Conservation (phyloP, 1,140 invertebrate species). For the Theocolax elegans region DNA sequence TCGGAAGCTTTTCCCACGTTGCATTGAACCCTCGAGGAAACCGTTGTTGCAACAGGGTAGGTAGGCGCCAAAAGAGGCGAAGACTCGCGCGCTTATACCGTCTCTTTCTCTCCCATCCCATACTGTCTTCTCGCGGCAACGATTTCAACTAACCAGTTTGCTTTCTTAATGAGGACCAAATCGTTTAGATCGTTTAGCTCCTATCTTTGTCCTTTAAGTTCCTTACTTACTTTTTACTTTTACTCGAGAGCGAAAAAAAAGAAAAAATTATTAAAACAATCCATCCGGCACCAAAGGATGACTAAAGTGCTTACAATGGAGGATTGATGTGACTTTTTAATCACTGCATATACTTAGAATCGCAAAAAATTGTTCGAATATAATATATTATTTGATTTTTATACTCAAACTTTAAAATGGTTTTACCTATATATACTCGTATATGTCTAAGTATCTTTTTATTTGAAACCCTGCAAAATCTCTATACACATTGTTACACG, state of each 20-base stretch:
- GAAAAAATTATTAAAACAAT: too few species aligned
- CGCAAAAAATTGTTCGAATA: too few species aligned
- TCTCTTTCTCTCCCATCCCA: not conserved
- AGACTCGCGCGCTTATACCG: conserved; percentile 1
- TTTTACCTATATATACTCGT: too few species aligned
- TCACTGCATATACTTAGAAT: too few species aligned
- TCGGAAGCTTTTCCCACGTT: conserved; percentile 20
- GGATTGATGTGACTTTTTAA: too few species aligned
- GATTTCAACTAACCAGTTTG: conserved; percentile 31
- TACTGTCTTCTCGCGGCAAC: not conserved
- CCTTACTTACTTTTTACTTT: not conserved
- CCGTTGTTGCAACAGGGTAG: not conserved
- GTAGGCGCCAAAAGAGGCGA: conserved; percentile 28
- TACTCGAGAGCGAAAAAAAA: not conserved
- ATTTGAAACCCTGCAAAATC: too few species aligned
- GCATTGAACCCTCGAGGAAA: conserved; percentile 27
- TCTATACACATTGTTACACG: too few species aligned
- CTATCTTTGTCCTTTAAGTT: not conserved
- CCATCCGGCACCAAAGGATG: too few species aligned
- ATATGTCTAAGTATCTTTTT: too few species aligned
- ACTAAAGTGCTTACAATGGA: too few species aligned
- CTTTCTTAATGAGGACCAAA: conserved; percentile 31
- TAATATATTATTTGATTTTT: too few species aligned
- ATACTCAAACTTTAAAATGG: too few species aligned
- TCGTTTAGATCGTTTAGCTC: conserved; percentile 12